Percentiles rank a stretch among this genome's conserved stretches.
Conservation (phyloP, 2,797 vertebrate genomes). For the Esox lucius region DNA sequence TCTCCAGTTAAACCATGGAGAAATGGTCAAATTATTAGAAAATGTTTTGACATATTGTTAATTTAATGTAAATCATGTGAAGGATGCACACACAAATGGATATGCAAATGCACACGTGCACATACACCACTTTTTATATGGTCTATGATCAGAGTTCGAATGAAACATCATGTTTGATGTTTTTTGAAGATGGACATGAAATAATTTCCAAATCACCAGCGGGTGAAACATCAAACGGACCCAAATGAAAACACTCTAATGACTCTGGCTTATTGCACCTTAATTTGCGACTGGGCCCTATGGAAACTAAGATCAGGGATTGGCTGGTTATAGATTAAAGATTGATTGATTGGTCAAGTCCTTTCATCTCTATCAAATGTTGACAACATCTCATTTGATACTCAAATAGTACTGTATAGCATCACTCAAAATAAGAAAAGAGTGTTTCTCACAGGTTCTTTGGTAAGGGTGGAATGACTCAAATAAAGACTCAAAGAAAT, state of each 20-base stretch:
- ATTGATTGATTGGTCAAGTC: slow-evolving; percentile 60
- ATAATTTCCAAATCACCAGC: slow-evolving; percentile 74
- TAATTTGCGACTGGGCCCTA: slow-evolving; percentile 59
- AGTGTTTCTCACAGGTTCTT: no score
- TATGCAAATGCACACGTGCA: background rate
- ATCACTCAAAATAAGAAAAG: slow-evolving; percentile 23
- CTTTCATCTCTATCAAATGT: slow-evolving; percentile 67
- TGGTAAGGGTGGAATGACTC: no score
- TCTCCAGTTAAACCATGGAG: slow-evolving; percentile 5
- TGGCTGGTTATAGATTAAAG: slow-evolving; percentile 57
- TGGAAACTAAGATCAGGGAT: slow-evolving; percentile 40
- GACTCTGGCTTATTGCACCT: slow-evolving; percentile 59
- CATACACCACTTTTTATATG: slow-evolving; percentile 1
- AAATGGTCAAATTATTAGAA: slow-evolving; percentile 13
- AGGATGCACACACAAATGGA: background rate
- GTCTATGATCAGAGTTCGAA: slow-evolving; percentile 66
- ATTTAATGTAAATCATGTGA: slow-evolving; percentile 29
- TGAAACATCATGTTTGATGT: slow-evolving; percentile 72
- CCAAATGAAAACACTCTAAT: slow-evolving; percentile 66
- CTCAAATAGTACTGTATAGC: slow-evolving; percentile 43
- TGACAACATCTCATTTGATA: slow-evolving; percentile 55
- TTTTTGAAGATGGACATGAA: slow-evolving; percentile 80
- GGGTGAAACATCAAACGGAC: slow-evolving; percentile 71
- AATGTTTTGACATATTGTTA: slow-evolving; percentile 32
- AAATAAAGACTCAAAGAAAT: no score